Evolutionary conservation across 2,888 invertebrate genomes (phyloP), one percentile per base, ranked within the genome.

Genomic region (Melitaea athalia): DNA sequence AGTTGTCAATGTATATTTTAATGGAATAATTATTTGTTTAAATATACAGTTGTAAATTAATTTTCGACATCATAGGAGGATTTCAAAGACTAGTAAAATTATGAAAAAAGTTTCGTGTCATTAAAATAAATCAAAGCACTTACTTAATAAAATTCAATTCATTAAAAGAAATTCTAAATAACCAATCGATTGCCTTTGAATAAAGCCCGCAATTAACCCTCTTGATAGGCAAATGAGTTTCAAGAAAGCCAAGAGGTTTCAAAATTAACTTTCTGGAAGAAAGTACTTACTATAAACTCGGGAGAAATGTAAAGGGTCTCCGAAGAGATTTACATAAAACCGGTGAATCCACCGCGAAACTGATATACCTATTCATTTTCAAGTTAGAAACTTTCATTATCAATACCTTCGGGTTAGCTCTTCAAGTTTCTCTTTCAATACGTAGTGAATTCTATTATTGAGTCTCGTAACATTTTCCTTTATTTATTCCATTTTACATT

Each of bases 301-400:
- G 47, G 71, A 63, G 69, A 70, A 74, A 70, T 72, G 70, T 70
- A 63, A 73, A 74, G 68, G 70, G 67, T 62, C 71, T 73, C 71
- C 61, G 50, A 70, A 68, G 62, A 67, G 63, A 74, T 74, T 74
- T 73, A 73, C 71, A 74, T 74, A 73, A 74, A 67, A 74, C 68
- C 64, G 53, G 63, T 45, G 67, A 72, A 70, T 72, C 63, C 70
- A 53, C 68, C 63, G 60, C 68, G 69, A 69, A 72, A 72, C 72
- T 67, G 66, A 73, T 73, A 69, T 72, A 70, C 66, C 65, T 63
- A 70, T 70, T 63, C 55, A 70, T 65, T 73, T 63, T 63, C 64
- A 63, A 73, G 55, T 71, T 73, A 38, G 15, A 50, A 71, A 65
- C 64, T 63, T 70, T 72, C 70, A 65, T 70, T 72, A 68, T 63